Conservation (phyloP, 2,797 vertebrate species). For the Hapalemur alaotrensis region DNA sequence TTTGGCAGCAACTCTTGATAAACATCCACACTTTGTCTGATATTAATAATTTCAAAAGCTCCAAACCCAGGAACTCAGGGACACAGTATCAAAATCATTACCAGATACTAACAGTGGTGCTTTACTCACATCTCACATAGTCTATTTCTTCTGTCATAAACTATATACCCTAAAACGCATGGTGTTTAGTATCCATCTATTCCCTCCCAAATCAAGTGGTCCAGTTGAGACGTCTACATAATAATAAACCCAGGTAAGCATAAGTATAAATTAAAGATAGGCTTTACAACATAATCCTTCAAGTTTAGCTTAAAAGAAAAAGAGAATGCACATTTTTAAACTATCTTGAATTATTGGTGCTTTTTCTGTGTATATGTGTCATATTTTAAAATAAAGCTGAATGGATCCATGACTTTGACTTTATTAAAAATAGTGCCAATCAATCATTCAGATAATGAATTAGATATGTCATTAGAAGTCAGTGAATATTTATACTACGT, state of each 20-base stretch:
- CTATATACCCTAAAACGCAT: background rate
- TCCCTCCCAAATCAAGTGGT: background rate
- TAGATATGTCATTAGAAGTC: background rate
- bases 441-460: background rate
- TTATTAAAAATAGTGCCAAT: background rate
- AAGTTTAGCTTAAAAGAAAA: background rate
- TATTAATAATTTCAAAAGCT: background rate
- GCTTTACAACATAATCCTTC: background rate
- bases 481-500: background rate
- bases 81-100: background rate
- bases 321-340: background rate
- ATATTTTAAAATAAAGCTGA: background rate
- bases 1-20: background rate
- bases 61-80: background rate
- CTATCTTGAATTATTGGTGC: background rate
- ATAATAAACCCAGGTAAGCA: background rate
- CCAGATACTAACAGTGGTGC: accelerated
- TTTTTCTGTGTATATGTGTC: background rate
- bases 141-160: background rate
- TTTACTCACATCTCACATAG: background rate
- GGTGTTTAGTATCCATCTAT: background rate
- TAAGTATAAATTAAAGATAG: background rate
- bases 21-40: background rate
- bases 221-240: background rate
- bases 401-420: background rate